Evolutionary conservation across 2,113 vertebrate genomes (phyloP).

Genomic region (Hirundichthys speculiger): DNA sequence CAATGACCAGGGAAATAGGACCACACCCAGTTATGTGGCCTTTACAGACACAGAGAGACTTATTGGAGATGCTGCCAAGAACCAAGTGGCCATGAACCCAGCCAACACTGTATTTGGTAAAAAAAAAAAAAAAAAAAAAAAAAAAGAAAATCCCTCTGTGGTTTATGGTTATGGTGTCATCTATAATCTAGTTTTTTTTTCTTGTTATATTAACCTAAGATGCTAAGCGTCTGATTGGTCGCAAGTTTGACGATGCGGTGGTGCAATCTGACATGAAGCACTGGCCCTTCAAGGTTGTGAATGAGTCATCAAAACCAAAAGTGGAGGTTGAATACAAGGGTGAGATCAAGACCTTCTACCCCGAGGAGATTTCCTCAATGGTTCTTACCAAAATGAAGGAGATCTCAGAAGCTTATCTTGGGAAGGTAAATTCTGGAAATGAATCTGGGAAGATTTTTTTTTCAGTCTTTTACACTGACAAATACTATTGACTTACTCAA

Average conservation of each 20-base stretch:
- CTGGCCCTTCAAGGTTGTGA: slow-evolving; percentile 92
- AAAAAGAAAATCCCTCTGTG: neutral
- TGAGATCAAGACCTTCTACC: slow-evolving; percentile 86
- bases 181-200: neutral
- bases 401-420: slow-evolving; percentile 90
- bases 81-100: slow-evolving; percentile 94
- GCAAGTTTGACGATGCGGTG: slow-evolving; percentile 87
- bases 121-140: neutral
- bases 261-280: slow-evolving; percentile 93
- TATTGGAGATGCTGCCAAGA: slow-evolving; percentile 92
- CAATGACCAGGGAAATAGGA: slow-evolving; percentile 93
- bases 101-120: slow-evolving; percentile 91
- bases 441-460: neutral
- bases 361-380: slow-evolving; percentile 93
- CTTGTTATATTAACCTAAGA: slow-evolving; percentile 68
- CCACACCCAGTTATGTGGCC: slow-evolving; percentile 92
- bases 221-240: slow-evolving; percentile 91
- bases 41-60: slow-evolving; percentile 91
- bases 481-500: neutral
- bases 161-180: neutral
- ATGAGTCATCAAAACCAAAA: slow-evolving; percentile 87
- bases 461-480: neutral
- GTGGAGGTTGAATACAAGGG: slow-evolving; percentile 91
- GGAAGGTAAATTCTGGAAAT: slow-evolving; percentile 77
- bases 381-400: slow-evolving; percentile 95